Evolutionary conservation across 35 echinoderm and acorn worm species (phyloP).

Genomic region (Stichopus chloronotus): DNA sequence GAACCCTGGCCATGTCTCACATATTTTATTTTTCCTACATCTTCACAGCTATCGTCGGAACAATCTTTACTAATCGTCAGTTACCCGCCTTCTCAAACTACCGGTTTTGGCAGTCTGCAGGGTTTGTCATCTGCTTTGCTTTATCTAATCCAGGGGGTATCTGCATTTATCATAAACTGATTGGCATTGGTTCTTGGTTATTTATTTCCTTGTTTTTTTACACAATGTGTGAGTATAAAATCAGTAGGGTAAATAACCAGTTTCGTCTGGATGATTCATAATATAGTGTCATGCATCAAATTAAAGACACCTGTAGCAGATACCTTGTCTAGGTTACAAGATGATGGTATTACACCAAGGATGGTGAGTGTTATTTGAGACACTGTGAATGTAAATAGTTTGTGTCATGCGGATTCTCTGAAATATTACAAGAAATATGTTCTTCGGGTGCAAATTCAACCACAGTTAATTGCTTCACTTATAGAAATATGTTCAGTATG

Average conservation of each 20-base stretch:
- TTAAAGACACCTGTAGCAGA: no score
- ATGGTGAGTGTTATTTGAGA: no score
- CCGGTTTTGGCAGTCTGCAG: constrained; percentile 56
- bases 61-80: constrained; percentile 54
- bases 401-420: no score
- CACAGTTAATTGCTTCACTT: no score
- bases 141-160: neutral
- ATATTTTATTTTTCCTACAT: neutral
- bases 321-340: no score
- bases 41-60: constrained; percentile 60
- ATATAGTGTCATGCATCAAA: neutral
- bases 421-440: no score
- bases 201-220: constrained; percentile 36
- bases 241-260: neutral
- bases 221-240: constrained; percentile 20
- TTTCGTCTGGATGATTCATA: neutral
- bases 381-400: no score
- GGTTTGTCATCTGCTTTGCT: constrained; percentile 51
- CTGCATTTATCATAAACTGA: constrained; percentile 2
- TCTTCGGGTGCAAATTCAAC: no score
- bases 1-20: no score
- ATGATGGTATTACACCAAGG: no score
- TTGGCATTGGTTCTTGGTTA: constrained; percentile 1
- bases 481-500: no score
- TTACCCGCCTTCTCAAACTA: constrained; percentile 61